Percentiles rank a stretch among this genome's conserved stretches.
These are phyloP conservation scores for Poecile atricapillus DNA, from an alignment of 2,113 vertebrate species.

Conservation along the genomic window DNA sequence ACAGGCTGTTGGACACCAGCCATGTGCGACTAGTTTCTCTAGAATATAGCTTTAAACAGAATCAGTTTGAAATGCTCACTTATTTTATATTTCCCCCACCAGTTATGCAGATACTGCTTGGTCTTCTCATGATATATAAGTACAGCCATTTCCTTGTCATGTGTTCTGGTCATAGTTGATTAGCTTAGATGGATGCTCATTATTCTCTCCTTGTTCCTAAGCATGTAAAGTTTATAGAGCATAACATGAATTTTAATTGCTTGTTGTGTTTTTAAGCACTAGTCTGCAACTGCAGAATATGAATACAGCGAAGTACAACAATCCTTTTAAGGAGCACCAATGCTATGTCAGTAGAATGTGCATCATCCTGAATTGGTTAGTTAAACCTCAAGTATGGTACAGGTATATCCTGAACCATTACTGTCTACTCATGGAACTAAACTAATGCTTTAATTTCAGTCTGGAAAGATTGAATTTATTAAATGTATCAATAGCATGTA, in stretches of 20 bases:
- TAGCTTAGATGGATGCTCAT: neutral
- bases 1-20: neutral
- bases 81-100: neutral
- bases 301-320: neutral
- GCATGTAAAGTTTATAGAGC: neutral
- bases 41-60: neutral
- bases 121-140: neutral
- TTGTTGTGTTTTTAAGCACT: neutral
- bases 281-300: neutral
- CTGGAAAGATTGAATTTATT: neutral
- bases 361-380: neutral
- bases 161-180: neutral
- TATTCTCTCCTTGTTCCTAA: neutral
- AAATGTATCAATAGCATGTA: rapidly evolving
- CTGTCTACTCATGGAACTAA: neutral
- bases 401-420: neutral
- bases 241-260: neutral
- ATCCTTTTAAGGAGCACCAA: neutral
- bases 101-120: neutral
- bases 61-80: neutral
- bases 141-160: neutral
- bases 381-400: neutral
- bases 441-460: neutral
- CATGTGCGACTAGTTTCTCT: neutral
- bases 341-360: neutral